phyloP scores from a whole-genome alignment of 2,888 invertebrate species.

The Aromia moschata region DNA sequence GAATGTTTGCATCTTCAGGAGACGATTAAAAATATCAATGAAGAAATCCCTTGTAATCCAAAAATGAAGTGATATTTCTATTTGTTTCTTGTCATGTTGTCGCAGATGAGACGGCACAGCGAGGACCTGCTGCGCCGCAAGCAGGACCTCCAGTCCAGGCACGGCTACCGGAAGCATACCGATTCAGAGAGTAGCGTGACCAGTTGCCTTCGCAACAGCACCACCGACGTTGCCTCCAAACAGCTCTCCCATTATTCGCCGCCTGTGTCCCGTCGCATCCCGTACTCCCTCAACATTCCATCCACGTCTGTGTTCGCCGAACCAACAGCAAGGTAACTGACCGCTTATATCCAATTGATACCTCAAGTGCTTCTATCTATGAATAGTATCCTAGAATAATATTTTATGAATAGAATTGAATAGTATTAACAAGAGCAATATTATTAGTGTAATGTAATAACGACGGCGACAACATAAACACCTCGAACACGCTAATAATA shows the following conservation, averaged over 20 bases:
- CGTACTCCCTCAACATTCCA: conserved; percentile 63
- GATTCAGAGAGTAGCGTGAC: conserved; percentile 56
- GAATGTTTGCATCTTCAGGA: too few species aligned
- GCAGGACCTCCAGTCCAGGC: conserved; percentile 64
- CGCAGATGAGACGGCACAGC: conserved; percentile 66
- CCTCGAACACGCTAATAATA: too few species aligned
- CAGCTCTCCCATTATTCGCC: conserved; percentile 63
- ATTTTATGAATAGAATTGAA: too few species aligned
- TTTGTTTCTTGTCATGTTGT: too few species aligned
- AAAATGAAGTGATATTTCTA: too few species aligned
- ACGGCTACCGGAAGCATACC: conserved; percentile 55
- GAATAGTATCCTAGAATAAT: too few species aligned
- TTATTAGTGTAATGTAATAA: too few species aligned
- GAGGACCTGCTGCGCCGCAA: conserved; percentile 65
- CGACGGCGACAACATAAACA: too few species aligned
- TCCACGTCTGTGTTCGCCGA: conserved; percentile 58
- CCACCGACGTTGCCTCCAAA: conserved; percentile 54
- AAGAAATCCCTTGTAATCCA: too few species aligned
- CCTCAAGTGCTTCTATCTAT: too few species aligned
- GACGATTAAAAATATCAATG: too few species aligned
- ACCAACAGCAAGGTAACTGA: conserved; percentile 49
- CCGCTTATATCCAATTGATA: neutral
- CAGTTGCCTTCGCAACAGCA: conserved; percentile 50
- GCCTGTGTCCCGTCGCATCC: conserved; percentile 56
- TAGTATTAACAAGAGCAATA: conserved; percentile 2